Conservation (phyloP, 2,888 invertebrate species). For the Limnephilus rhombicus region DNA sequence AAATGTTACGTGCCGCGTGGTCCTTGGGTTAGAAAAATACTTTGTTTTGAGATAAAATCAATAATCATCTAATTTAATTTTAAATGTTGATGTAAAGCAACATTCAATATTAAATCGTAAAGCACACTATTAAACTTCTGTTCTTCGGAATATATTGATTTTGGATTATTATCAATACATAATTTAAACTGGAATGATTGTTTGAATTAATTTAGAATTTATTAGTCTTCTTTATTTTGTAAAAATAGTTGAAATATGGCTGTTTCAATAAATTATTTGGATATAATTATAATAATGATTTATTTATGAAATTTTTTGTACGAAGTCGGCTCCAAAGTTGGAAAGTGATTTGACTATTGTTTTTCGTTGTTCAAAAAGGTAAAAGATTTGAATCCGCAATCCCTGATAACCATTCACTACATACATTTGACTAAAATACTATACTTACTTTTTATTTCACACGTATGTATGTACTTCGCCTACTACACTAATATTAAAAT, state of each 20-base stretch:
- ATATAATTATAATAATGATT: not conserved
- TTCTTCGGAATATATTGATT: too few relatives aligned
- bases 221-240: constrained; percentile 21
- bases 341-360: not conserved
- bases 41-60: too few relatives aligned
- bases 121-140: too few relatives aligned
- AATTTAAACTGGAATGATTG: not conserved
- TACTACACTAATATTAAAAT: not conserved
- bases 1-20: not conserved
- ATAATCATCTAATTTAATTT: too few relatives aligned
- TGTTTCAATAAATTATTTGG: not conserved
- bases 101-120: too few relatives aligned
- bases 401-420: not conserved
- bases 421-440: not conserved
- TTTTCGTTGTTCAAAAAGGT: not conserved
- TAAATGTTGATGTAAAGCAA: too few relatives aligned
- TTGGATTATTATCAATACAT: too few relatives aligned
- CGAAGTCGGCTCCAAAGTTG: not conserved
- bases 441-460: not conserved
- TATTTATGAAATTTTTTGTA: not conserved
- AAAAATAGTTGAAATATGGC: not conserved
- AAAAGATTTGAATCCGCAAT: not conserved
- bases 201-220: constrained; percentile 26
- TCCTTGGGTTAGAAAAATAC: not conserved
- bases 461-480: not conserved